Conservation (phyloP, 2,797 vertebrate species). For the Enteromius paludinosus region DNA sequence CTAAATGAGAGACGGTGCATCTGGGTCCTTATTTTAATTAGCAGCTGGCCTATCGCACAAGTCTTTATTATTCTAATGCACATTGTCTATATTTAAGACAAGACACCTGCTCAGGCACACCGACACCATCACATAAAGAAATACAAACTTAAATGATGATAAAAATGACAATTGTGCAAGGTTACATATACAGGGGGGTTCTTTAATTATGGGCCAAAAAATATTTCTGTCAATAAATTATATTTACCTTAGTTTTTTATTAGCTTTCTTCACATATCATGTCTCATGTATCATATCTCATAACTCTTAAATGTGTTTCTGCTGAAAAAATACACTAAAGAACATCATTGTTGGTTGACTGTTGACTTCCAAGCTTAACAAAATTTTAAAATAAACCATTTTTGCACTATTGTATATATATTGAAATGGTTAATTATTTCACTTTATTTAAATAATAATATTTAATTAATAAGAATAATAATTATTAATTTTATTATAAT, state of each 20-base stretch:
- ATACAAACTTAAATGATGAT: constrained; percentile 11
- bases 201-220: not conserved
- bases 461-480: not conserved
- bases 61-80: constrained; percentile 49
- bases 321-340: not conserved
- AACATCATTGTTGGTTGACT: not conserved
- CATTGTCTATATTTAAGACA: constrained; percentile 2
- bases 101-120: constrained; percentile 5
- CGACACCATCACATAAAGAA: not conserved
- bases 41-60: constrained; percentile 40
- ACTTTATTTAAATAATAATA: not conserved
- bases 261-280: not conserved
- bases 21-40: constrained; percentile 59
- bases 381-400: not conserved
- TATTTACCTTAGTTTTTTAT: not conserved
- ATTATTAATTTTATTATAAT: too few species aligned
- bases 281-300: not conserved
- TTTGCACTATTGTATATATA: not conserved
- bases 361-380: not conserved
- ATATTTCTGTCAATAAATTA: not conserved
- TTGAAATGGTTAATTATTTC: not conserved
- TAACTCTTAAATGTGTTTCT: not conserved
- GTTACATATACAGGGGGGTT: not conserved
- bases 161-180: too few species aligned
- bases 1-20: constrained; percentile 53